These are phyloP conservation scores for Limnephilus rhombicus DNA, from an alignment of 2,888 invertebrate genomes.

Conservation along the genomic window DNA sequence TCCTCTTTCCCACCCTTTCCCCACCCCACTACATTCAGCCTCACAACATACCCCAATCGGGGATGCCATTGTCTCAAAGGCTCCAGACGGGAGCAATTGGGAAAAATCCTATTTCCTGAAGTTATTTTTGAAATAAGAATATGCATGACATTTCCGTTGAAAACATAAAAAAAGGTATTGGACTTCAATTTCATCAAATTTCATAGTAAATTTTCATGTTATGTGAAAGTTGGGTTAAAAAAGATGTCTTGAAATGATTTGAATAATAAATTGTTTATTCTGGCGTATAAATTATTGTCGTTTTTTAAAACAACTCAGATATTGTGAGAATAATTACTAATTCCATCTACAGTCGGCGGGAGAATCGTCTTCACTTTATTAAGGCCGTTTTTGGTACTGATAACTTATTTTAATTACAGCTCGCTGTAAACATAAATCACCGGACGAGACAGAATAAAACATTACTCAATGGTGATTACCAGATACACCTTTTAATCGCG, in stretches of 20 bases:
- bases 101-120: no score
- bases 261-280: neutral
- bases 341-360: neutral
- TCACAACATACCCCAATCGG: no score
- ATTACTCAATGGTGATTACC: constrained; percentile 59
- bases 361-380: constrained; percentile 21
- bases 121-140: no score
- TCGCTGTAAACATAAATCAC: constrained; percentile 64
- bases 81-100: no score
- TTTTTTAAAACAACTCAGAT: neutral
- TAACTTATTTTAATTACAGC: constrained; percentile 61
- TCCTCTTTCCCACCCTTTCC: no score
- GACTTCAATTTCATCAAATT: no score
- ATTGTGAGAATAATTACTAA: neutral
- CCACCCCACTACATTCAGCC: no score
- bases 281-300: neutral
- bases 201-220: no score
- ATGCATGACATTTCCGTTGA: no score
- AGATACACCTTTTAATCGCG: constrained; percentile 42
- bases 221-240: no score
- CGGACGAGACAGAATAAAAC: constrained; percentile 38
- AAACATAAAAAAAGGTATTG: no score
- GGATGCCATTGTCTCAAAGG: no score
- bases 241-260: neutral
- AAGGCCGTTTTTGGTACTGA: constrained; percentile 43